Percentiles rank a stretch among this genome's conserved stretches.
Conservation (phyloP, 2,888 invertebrate genomes). For the Hylaea fasciaria region DNA sequence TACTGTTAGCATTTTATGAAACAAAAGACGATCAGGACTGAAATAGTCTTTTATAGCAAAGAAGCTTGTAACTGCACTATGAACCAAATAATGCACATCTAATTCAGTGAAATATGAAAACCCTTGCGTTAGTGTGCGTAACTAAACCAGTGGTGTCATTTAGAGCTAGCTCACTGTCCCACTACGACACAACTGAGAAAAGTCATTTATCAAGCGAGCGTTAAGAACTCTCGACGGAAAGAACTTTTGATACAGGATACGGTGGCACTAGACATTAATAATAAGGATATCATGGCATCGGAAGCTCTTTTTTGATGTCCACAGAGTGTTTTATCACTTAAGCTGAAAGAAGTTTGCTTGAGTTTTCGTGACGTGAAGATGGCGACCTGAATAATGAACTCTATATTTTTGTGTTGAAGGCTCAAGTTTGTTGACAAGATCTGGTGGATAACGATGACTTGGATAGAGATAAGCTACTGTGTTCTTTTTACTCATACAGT, state of each 20-base stretch:
- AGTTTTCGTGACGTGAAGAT: constrained; percentile 59
- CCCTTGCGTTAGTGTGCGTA: background rate
- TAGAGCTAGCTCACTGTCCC: constrained; percentile 19
- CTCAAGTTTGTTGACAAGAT: background rate
- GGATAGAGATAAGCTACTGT: too few relatives aligned
- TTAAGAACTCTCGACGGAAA: constrained; percentile 81
- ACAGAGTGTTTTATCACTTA: constrained; percentile 79
- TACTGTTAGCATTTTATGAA: too few relatives aligned
- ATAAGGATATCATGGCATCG: constrained; percentile 78
- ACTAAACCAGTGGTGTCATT: background rate
- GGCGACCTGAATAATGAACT: constrained; percentile 54
- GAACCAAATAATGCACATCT: too few relatives aligned
- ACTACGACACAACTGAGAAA: constrained; percentile 66
- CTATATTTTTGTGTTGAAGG: constrained; percentile 60
- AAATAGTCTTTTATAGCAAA: too few relatives aligned
- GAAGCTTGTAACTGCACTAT: too few relatives aligned
- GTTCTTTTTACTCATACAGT: too few relatives aligned
- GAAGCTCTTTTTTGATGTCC: constrained; percentile 74
- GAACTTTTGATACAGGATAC: constrained; percentile 83
- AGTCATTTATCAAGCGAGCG: constrained; percentile 83
- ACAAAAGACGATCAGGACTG: too few relatives aligned
- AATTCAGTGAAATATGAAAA: background rate
- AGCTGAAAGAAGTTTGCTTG: constrained; percentile 68
- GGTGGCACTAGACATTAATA: constrained; percentile 81
- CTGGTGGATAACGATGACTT: background rate